Percentiles rank a stretch among this genome's conserved stretches.
These are phyloP conservation scores for Acyrthosiphon pisum DNA, from an alignment of 1,140 invertebrate species.

Conservation along the genomic window DNA sequence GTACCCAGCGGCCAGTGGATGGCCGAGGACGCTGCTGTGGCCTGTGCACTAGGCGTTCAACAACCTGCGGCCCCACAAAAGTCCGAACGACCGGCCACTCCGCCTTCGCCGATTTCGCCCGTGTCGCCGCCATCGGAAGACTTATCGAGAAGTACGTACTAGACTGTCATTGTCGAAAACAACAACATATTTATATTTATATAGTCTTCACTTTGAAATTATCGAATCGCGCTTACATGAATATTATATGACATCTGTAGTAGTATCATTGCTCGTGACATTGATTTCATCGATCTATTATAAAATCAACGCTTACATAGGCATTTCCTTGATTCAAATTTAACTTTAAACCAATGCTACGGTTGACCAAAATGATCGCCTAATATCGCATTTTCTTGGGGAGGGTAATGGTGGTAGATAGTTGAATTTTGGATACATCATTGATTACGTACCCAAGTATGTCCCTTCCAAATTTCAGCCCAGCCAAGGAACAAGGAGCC, in stretches of 20 bases:
- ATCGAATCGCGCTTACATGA: background rate
- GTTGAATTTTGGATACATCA: no score
- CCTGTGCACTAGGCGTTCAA: background rate
- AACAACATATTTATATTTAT: background rate
- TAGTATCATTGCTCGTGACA: background rate
- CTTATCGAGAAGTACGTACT: background rate
- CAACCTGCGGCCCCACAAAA: background rate
- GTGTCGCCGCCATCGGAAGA: background rate
- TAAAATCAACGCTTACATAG: no score
- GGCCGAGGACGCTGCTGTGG: background rate
- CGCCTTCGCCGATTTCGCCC: background rate
- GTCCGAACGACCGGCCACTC: background rate
- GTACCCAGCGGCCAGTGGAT: background rate
- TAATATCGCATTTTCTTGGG: no score
- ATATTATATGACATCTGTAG: background rate
- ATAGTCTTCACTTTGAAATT: background rate
- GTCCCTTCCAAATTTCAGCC: no score
- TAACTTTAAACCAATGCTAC: no score
- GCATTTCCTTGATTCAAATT: no score
- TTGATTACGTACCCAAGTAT: no score
- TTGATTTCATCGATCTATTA: background rate
- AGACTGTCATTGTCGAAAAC: background rate
- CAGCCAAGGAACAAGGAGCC: no score
- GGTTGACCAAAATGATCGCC: no score
- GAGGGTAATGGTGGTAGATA: no score